A percentile compares a stretch with the other conserved stretches of the same genome.
Conservation (phyloP, 1,140 invertebrate genomes). For the Mamestra configurata region DNA sequence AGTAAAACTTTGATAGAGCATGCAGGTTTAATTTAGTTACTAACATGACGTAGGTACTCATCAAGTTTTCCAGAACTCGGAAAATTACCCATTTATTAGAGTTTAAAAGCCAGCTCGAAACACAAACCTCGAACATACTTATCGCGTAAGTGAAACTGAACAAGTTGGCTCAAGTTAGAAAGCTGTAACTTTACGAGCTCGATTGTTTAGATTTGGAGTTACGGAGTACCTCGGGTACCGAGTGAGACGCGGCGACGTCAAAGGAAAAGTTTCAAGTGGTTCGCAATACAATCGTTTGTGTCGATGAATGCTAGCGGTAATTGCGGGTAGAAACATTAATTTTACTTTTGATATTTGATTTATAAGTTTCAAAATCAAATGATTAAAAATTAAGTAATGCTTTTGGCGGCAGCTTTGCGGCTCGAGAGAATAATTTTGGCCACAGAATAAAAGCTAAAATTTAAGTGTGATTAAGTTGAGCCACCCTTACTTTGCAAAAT, state of each 20-base stretch:
- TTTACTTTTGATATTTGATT: conserved; percentile 7
- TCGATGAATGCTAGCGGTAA: conserved; percentile 57
- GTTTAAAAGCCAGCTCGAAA: conserved; percentile 19
- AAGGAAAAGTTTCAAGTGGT: conserved; percentile 78
- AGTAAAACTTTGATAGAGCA: background rate
- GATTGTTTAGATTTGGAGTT: conserved; percentile 77
- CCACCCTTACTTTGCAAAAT: too few species aligned
- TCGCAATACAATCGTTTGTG: conserved; percentile 68
- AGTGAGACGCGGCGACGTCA: conserved; percentile 58
- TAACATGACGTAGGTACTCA: background rate
- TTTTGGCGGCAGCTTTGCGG: background rate
- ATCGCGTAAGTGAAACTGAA: conserved; percentile 64
- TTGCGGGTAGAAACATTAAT: conserved; percentile 44
- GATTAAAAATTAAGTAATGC: too few species aligned
- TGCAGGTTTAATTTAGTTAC: background rate
- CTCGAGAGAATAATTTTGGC: background rate
- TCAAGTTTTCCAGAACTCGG: conserved; percentile 10
- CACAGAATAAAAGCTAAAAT: too few species aligned
- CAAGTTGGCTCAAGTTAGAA: conserved; percentile 69
- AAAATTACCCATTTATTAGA: conserved; percentile 18
- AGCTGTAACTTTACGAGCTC: conserved; percentile 71
- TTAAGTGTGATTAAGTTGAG: too few species aligned
- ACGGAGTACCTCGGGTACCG: conserved; percentile 39
- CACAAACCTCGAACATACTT: conserved; percentile 41
- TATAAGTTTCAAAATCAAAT: background rate